Evolutionary conservation across 2,888 invertebrate genomes (phyloP), one percentile per base, ranked within the genome.

Genomic region (Serrognathus titanus): DNA sequence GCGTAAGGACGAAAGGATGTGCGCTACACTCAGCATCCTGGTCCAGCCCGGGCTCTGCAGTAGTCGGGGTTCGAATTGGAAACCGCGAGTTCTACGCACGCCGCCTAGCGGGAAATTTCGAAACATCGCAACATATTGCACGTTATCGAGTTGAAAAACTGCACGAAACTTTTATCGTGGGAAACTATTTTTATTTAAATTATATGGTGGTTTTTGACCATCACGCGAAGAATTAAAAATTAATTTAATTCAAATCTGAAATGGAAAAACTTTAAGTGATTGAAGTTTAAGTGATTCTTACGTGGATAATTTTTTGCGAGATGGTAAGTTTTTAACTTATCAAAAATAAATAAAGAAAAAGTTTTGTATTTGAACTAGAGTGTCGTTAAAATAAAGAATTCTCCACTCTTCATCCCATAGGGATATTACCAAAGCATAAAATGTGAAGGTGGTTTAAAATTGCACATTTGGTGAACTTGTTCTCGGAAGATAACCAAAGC

Each of bases 31-130:
- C 75, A 75, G 75, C 75, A 74, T 75, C 76, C 75, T 74, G 75
- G 74, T 72, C 74, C 71, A 71, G 75, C 74, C 74, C 73, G 74
- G 73, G 74, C 72, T 70, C 71, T 75, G 75, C 75, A 73, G 75
- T 71, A 75, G 75, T 75, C 71, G 71, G 71, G 71, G 68, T 73
- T 68, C 63, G 65, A 66, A 66, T 65, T 66, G 64, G 66, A 62
- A 68, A 65, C 65, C 68, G 65, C 67, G 63, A 64, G 66, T 60
- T 62, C 55, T 53, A 55, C 59, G 62, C 64, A 63, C 64, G 66
- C 63, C 65, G 61, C 59, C 65, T 67, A 59, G 61, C 63, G 62
- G 63, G 61, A 64, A 57, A 60, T 49, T 59, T 55, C 60, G 55
- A 56, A 62, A 59, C 56, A 58, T 61, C 50, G 56, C 62, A 43